A percentile compares a stretch with the other conserved stretches of the same genome.
These are phyloP conservation scores for Micrasema minimum DNA, from an alignment of 1,140 invertebrate genomes.

Conservation along the genomic window DNA sequence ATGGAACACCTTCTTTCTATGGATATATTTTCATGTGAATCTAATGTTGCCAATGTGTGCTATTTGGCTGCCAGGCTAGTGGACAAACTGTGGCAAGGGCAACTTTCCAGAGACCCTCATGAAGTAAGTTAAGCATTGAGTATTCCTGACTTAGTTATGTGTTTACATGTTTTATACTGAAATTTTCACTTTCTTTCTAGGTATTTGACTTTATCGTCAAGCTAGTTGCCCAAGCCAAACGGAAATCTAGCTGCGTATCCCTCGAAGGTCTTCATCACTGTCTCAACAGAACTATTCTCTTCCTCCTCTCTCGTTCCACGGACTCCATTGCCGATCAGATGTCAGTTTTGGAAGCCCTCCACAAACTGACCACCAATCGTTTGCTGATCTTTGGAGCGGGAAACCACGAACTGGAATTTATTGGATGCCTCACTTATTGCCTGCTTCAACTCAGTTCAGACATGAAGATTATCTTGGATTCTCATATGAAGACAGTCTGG, in stretches of 20 bases:
- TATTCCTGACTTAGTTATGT: no score
- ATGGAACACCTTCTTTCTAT: constrained; percentile 95
- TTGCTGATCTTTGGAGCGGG: constrained; percentile 91
- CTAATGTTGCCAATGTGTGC: constrained; percentile 92
- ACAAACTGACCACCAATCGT: constrained; percentile 90
- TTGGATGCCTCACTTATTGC: constrained; percentile 95
- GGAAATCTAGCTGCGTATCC: constrained; percentile 77
- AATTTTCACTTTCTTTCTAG: constrained; percentile 53
- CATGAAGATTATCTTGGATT: constrained; percentile 85
- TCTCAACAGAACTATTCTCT: constrained; percentile 93
- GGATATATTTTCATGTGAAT: constrained; percentile 84
- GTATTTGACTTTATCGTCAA: constrained; percentile 95
- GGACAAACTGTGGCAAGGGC: constrained; percentile 97
- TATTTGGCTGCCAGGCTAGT: constrained; percentile 93
- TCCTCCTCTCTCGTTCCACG: constrained; percentile 89
- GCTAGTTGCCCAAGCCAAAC: constrained; percentile 88
- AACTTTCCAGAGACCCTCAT: constrained; percentile 88
- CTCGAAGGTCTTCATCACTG: constrained; percentile 92
- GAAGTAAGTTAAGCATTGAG: constrained; percentile 74
- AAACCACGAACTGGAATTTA: constrained; percentile 95
- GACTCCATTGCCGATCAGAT: constrained; percentile 91
- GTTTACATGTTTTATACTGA: neutral
- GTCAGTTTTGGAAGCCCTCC: constrained; percentile 90
- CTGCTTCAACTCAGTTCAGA: constrained; percentile 93
- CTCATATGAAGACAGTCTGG: constrained; percentile 86